Base-by-base conservation (phyloP, 2,888 invertebrate species). In the Eristalis pertinax region DNA sequence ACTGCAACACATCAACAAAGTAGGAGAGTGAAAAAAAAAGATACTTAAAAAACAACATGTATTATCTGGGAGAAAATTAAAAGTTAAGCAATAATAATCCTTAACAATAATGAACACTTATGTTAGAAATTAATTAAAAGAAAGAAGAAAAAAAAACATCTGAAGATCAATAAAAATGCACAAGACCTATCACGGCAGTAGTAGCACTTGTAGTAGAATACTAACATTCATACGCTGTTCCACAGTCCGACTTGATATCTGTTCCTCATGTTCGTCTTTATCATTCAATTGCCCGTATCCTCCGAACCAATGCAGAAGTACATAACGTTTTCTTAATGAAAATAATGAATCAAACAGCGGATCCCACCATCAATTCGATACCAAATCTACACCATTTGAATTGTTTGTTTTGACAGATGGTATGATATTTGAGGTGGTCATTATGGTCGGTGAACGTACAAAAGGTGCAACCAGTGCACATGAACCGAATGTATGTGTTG, bases 401-500 rank as follows among this genome's bases (percentile, higher is more conserved):
- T 85, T 87, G 13, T 68, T 70, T 22, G 74, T 41, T 29, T 85
- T 88, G 5, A 79, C 75, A 11, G 79, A 63, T 11, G 72, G 38
- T 72, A 85, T 83, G 19, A 81, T 63, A 22, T 74, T 50, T 29
- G 88, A 73, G 35, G 43, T 76, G 0, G 69, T 50, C 29, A 83
- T 84, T 58, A 84, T 82, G 19, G 76, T 68, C 26, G 84, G 73
- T 3, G 88, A 83, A 43, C 90, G 89, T 10, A 90, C 89, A 84
- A 90, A 91, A n/a, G 92, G 91, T 65, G 92, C 90, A 64, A 91
- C 82, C 26, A 92, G 85, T 1, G 92, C 92, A 77, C 92, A 92
- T 19, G 92, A 92, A 43, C 92, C 92, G 74, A 92, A 92, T 4
- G 93, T 92, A 84, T 92, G 92, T 83, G 91, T 92, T 56, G 91